phyloP scores from a whole-genome alignment of 2,113 vertebrate genomes.

The Fregetta grallaria region DNA sequence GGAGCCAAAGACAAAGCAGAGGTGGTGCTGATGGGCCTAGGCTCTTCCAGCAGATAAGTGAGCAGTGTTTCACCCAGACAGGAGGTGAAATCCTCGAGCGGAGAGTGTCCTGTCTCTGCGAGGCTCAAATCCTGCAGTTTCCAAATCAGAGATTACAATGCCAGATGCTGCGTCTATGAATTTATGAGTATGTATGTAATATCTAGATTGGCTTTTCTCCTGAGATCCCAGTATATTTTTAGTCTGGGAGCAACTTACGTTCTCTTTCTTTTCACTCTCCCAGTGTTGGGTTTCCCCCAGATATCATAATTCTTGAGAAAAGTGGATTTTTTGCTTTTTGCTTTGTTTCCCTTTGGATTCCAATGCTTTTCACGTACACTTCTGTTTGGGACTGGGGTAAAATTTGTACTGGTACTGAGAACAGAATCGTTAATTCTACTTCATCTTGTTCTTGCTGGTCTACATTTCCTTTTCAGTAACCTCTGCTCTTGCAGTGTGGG shows the following conservation, averaged over 20 bases:
- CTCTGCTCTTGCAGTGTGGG: neutral
- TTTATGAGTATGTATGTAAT: neutral
- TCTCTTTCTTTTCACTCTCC: neutral
- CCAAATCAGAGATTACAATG: neutral
- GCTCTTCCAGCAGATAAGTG: neutral
- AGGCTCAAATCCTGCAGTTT: neutral
- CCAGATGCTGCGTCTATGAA: neutral
- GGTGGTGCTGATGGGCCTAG: neutral
- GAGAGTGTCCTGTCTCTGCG: rapidly evolving
- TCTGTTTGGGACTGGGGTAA: neutral
- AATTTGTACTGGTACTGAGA: neutral
- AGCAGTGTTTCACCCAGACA: neutral
- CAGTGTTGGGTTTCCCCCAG: neutral
- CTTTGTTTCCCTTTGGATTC: neutral
- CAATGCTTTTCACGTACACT: neutral
- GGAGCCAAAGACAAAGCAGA: neutral
- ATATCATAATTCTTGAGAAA: neutral
- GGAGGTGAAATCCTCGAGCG: neutral
- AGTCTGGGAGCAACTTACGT: neutral
- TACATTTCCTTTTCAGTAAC: neutral
- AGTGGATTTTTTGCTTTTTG: neutral
- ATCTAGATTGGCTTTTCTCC: neutral
- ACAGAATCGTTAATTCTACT: neutral
- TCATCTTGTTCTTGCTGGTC: neutral
- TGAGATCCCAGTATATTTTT: neutral